Conservation (phyloP, 2,888 invertebrate genomes). For the Eucera pruinosa region DNA sequence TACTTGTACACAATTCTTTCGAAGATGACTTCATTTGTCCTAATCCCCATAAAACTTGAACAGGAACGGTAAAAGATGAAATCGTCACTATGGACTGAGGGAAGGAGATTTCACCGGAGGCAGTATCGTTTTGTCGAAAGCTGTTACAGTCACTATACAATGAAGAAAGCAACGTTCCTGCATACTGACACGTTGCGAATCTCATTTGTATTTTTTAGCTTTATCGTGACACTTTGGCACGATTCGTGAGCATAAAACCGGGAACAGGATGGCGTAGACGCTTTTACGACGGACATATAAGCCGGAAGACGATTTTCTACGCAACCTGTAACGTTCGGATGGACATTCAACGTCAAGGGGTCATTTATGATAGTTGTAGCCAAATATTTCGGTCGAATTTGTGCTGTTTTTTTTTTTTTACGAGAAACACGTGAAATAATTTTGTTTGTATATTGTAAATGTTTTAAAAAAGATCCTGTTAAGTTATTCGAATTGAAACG, state of each 20-base stretch:
- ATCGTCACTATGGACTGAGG: constrained; percentile 1
- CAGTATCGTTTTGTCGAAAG: background rate
- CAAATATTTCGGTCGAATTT: background rate
- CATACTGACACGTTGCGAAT: constrained; percentile 25
- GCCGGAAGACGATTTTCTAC: constrained; percentile 22
- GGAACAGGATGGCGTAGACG: background rate
- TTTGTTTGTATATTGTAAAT: background rate
- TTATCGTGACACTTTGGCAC: constrained; percentile 37
- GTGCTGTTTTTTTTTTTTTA: too few species aligned
- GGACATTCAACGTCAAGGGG: background rate
- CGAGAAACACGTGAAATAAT: background rate
- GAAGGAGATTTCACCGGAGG: background rate
- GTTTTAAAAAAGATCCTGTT: background rate
- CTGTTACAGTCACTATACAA: constrained; percentile 3
- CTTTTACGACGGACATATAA: constrained; percentile 24
- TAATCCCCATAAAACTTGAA: constrained; percentile 17
- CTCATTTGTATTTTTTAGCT: constrained; percentile 36
- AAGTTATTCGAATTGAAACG: background rate
- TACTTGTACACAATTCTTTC: constrained; percentile 8
- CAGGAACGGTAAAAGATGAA: constrained; percentile 4
- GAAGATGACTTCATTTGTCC: constrained; percentile 4
- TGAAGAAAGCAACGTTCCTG: background rate
- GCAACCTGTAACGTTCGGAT: constrained; percentile 3
- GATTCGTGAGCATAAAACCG: constrained; percentile 34
- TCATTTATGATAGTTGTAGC: background rate